Evolutionary conservation across 2,888 invertebrate genomes (phyloP).

Genomic region (Stenchaetothrips biformis): DNA sequence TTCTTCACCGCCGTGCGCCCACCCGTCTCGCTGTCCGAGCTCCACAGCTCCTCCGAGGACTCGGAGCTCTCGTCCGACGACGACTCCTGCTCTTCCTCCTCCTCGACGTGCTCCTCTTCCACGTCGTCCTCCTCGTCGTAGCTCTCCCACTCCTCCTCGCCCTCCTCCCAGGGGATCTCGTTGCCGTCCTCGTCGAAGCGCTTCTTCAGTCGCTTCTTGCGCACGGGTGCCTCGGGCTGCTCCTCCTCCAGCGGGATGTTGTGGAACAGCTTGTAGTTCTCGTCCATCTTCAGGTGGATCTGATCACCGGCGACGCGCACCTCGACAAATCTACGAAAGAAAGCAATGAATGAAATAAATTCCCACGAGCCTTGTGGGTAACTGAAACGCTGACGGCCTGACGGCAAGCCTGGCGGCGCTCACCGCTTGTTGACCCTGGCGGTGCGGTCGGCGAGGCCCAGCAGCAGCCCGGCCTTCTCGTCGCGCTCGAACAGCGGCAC

Average conservation of each 20-base stretch:
- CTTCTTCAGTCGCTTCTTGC: background rate
- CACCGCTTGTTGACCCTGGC: slow-evolving; percentile 47
- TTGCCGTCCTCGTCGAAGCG: slow-evolving; percentile 58
- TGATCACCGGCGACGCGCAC: slow-evolving; percentile 53
- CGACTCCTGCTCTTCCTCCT: slow-evolving; percentile 33
- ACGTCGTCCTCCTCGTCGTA: slow-evolving; percentile 31
- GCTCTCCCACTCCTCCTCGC: slow-evolving; percentile 27
- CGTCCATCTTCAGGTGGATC: slow-evolving; percentile 54
- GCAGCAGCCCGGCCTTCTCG: slow-evolving; percentile 55
- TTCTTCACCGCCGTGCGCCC: background rate
- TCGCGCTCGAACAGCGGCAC: slow-evolving; percentile 70
- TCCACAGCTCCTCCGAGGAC: slow-evolving; percentile 13
- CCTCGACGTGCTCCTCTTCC: slow-evolving; percentile 34
- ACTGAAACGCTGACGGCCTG: background rate
- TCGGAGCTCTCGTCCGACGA: slow-evolving; percentile 14
- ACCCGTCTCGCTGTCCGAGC: slow-evolving; percentile 16
- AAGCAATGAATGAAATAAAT: background rate
- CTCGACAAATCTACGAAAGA: slow-evolving; percentile 46
- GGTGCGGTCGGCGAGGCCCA: slow-evolving; percentile 52
- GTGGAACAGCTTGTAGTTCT: slow-evolving; percentile 66
- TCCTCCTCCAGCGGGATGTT: slow-evolving; percentile 49
- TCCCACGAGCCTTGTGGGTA: no score
- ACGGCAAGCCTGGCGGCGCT: background rate
- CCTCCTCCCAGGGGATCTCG: slow-evolving; percentile 49
- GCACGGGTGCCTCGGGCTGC: slow-evolving; percentile 11